These are phyloP conservation scores for Trypoxylus dichotomus DNA, from an alignment of 1,140 invertebrate species.

Conservation along the genomic window DNA sequence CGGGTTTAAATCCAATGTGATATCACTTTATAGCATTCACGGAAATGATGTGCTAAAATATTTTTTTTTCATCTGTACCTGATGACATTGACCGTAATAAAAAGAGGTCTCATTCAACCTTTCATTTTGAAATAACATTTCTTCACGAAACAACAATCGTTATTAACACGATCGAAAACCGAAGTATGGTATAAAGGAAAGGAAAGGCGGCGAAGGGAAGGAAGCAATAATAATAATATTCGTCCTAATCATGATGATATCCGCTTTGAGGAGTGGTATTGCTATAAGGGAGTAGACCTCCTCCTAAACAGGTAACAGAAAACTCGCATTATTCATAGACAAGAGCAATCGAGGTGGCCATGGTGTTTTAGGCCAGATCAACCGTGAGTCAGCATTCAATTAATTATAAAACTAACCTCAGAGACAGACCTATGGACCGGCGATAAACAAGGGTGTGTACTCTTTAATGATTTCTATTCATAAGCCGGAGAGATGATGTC, in stretches of 20 bases:
- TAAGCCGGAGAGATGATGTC: background rate
- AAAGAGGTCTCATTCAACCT: background rate
- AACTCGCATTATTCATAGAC: conserved; percentile 14
- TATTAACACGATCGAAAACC: background rate
- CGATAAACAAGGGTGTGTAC: conserved; percentile 48
- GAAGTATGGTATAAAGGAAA: background rate
- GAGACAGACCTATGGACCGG: conserved; percentile 40
- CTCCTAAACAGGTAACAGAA: conserved; percentile 9
- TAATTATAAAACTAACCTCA: conserved; percentile 46
- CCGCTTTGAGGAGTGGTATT: conserved; percentile 2
- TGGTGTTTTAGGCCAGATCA: conserved; percentile 36
- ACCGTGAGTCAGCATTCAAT: conserved; percentile 46
- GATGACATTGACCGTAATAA: background rate
- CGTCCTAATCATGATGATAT: conserved; percentile 19
- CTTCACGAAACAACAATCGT: background rate
- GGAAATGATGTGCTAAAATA: background rate
- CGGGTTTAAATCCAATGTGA: no score
- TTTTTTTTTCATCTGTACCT: background rate
- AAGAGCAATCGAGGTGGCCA: conserved; percentile 36
- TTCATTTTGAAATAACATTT: background rate
- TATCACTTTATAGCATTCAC: no score
- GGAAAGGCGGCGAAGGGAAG: background rate
- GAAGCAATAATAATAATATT: conserved; percentile 20
- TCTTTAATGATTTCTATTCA: conserved; percentile 47
- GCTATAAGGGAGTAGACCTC: conserved; percentile 5